Percentiles rank a stretch among this genome's conserved stretches.
These are phyloP conservation scores for Enteromius fasciolatus DNA, from an alignment of 2,797 vertebrate species.

Conservation along the genomic window DNA sequence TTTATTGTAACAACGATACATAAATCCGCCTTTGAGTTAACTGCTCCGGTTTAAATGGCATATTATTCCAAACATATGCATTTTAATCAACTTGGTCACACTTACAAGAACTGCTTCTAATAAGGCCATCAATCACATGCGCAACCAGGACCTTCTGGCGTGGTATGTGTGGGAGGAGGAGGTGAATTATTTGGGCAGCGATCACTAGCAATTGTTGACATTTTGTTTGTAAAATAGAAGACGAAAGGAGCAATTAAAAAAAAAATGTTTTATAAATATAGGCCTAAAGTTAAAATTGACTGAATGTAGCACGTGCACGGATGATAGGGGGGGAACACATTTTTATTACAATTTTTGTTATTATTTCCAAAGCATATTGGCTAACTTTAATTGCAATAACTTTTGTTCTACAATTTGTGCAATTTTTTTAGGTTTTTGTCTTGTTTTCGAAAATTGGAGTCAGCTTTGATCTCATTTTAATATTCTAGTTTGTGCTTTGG, in stretches of 20 bases:
- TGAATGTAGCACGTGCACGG: not conserved
- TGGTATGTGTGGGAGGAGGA: not conserved
- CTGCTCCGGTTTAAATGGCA: constrained; percentile 89
- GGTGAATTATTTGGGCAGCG: constrained; percentile 27
- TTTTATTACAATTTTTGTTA: not conserved
- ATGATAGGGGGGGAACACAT: not conserved
- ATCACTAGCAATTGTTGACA: constrained; percentile 42
- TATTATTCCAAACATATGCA: constrained; percentile 99
- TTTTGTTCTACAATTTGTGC: not conserved
- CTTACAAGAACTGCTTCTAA: constrained; percentile 99
- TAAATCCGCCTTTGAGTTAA: constrained; percentile 76
- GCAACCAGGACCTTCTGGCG: constrained; percentile 68
- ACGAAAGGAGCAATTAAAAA: constrained; percentile 14
- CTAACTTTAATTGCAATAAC: not conserved
- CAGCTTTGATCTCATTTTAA: constrained; percentile 17
- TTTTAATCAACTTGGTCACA: constrained; percentile 99
- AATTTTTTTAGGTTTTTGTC: not conserved
- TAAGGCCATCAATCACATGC: constrained; percentile 98
- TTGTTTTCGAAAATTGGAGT: not conserved
- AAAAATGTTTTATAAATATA: not conserved
- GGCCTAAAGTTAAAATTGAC: not conserved
- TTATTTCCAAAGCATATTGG: no score
- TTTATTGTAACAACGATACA: constrained; percentile 59
- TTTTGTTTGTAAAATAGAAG: constrained; percentile 14
- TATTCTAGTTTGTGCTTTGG: constrained; percentile 43